phyloP scores from a whole-genome alignment of 2,797 vertebrate genomes.

The Naso thynnoides region DNA sequence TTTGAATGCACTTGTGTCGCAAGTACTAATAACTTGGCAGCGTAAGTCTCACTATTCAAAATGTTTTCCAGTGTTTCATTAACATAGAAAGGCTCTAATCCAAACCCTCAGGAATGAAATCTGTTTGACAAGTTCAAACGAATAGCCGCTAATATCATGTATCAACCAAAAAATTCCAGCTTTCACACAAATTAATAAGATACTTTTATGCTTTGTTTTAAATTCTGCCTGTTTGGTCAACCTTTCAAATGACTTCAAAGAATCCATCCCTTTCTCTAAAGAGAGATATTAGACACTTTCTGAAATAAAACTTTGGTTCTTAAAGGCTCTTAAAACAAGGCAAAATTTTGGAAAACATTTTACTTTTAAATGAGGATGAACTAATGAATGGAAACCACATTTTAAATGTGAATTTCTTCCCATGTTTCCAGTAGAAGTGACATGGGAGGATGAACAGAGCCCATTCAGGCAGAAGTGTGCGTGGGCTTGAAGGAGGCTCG shows the following conservation, averaged over 20 bases:
- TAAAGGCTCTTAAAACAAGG: background rate
- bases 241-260: background rate
- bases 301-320: constrained; percentile 3
- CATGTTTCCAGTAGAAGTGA: constrained; percentile 38
- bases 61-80: constrained; percentile 46
- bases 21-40: constrained; percentile 45
- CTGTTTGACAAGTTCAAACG: constrained; percentile 32
- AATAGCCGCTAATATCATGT: constrained; percentile 21
- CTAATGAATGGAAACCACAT: constrained; percentile 6
- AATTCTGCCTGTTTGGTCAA: background rate
- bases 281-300: background rate
- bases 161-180: background rate
- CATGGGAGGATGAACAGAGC: constrained; percentile 33
- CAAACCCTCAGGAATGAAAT: constrained; percentile 25
- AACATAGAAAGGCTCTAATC: constrained; percentile 21
- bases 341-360: background rate
- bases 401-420: constrained; percentile 12
- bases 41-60: constrained; percentile 30
- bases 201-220: background rate
- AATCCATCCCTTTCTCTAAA: background rate
- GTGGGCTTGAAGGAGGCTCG: constrained; percentile 59
- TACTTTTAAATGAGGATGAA: background rate
- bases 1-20: constrained; percentile 48
- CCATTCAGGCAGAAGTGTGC: constrained; percentile 60
- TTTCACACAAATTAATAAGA: background rate